phyloP scores from a whole-genome alignment of 1,140 invertebrate genomes.

The Hylyphantes graminicola region DNA sequence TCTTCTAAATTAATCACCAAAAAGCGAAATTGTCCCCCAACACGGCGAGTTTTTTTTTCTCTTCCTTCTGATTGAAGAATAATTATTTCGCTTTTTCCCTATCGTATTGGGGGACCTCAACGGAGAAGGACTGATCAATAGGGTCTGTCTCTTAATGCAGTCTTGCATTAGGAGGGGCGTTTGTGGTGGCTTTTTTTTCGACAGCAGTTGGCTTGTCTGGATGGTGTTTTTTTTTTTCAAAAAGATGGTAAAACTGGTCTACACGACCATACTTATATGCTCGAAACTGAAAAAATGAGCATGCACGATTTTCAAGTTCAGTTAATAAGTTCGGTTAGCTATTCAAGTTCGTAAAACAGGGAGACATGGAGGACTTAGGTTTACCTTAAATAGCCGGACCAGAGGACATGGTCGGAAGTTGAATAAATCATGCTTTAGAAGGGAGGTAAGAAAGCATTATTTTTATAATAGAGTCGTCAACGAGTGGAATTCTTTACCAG shows the following conservation, averaged over 20 bases:
- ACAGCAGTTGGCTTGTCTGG: not conserved
- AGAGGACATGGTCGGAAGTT: too few species aligned
- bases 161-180: slow-evolving; percentile 6
- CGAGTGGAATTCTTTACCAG: too few species aligned
- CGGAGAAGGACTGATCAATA: not conserved
- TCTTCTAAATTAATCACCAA: slow-evolving; percentile 38
- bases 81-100: slow-evolving; percentile 42
- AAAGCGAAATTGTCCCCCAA: slow-evolving; percentile 28
- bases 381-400: too few species aligned
- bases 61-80: slow-evolving; percentile 30
- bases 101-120: not conserved
- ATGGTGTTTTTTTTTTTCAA: not conserved
- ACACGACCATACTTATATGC: too few species aligned
- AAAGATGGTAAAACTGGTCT: not conserved
- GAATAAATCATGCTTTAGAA: too few species aligned
- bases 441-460: too few species aligned
- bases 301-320: too few species aligned
- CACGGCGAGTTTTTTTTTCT: slow-evolving; percentile 9
- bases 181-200: slow-evolving; percentile 5
- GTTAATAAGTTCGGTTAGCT: too few species aligned
- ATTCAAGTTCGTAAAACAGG: too few species aligned
- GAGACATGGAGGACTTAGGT: too few species aligned
- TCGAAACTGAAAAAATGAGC: too few species aligned
- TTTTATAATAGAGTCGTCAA: too few species aligned
- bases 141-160: not conserved